Base-by-base conservation (phyloP, 2,797 vertebrate genomes). In the Dipus sagitta region DNA sequence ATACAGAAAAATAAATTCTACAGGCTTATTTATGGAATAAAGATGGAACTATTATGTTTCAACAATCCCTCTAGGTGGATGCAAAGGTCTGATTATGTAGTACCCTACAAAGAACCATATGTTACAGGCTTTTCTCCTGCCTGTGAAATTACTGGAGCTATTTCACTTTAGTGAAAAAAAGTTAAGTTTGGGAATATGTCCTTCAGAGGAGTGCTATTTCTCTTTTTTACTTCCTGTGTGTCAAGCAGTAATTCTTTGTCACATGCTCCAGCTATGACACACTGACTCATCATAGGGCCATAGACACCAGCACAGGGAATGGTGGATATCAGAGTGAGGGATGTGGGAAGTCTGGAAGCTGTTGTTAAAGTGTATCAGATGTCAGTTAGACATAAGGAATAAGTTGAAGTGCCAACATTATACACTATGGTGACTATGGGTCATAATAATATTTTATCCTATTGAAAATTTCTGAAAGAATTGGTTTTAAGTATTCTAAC, bases 301-400 rank as follows among this genome's bases (percentile, higher is more conserved):
- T 21, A 67, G 1, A 11, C 1, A 67, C 15, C 20, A 68, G 32
- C 47, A 75, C 32, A 70, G 76, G 26, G 9, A 80, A 47, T 30
- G 2, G 24, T 70, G 8, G 6, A 23, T 34, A 76, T 34, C 3
- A 38, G 23, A 47, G 18, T 10, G 34, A 8, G 24, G 17, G 28
- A 32, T n/a, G 6, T 42, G 0, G 3, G 32, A 23, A 13, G 2
- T 4, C n/a, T 28, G 6, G 23, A 21, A 71, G 13, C 30, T 9
- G 0, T 4, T 26, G 21, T 47, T 47, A 70, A 64, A 38, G 6
- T 0, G 21, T 24, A 34, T 12, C 65, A 17, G 38, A 13, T 14
- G 47, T 68, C 30, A 82, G 4, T 17, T 70, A n/a, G 21, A 30
- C 24, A 9, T 15, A 47, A 62, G 30, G 10, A 38, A 32, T 72